Evolutionary conservation across 1,140 invertebrate species (phyloP).

Genomic region (Penaeus chinensis): DNA sequence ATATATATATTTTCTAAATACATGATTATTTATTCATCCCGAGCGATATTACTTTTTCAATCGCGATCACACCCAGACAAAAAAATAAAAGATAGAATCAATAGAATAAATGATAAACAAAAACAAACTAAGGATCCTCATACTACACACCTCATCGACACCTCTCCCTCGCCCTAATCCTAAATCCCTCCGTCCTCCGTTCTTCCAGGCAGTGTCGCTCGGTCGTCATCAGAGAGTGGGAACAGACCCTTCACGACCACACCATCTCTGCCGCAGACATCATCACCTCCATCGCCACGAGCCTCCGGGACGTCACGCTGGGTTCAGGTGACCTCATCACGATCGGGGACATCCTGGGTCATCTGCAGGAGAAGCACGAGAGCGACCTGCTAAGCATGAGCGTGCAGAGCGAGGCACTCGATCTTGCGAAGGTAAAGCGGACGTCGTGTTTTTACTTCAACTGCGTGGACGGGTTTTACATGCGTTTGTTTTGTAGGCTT

Average conservation of each 20-base stretch:
- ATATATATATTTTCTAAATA: no score
- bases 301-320: background rate
- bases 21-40: no score
- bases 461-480: no score
- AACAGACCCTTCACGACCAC: background rate
- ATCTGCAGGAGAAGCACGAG: constrained; percentile 8
- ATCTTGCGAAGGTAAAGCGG: background rate
- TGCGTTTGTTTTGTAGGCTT: no score
- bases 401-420: background rate
- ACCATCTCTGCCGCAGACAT: background rate
- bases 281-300: background rate
- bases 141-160: background rate
- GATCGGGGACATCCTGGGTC: background rate
- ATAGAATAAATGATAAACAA: no score
- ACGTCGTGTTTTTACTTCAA: no score
- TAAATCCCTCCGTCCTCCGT: no score
- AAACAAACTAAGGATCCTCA: no score
- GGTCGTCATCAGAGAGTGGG: background rate
- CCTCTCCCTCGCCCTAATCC: no score
- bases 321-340: constrained; percentile 10
- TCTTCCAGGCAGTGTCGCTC: background rate
- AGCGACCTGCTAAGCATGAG: background rate
- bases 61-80: no score
- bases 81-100: no score
- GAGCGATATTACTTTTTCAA: no score